These are phyloP conservation scores for Bombus picipes DNA, from an alignment of 1,140 invertebrate genomes.

Conservation along the genomic window DNA sequence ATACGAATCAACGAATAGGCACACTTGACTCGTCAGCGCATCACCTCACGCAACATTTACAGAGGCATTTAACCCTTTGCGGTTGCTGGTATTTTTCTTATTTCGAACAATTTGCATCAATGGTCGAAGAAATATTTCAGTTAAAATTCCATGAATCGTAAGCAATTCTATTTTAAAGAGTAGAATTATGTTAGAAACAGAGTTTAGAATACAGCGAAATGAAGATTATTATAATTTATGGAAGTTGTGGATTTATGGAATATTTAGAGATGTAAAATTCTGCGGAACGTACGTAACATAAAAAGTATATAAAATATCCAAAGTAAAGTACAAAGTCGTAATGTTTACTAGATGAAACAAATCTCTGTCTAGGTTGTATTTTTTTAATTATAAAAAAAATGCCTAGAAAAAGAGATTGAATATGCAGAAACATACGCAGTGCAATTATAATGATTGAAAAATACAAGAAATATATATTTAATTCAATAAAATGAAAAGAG, in stretches of 20 bases:
- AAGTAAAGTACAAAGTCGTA: neutral
- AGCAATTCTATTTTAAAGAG: neutral
- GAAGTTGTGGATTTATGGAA: neutral
- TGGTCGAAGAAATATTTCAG: neutral
- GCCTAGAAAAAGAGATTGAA: no score
- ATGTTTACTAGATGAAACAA: neutral
- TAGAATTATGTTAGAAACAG: neutral
- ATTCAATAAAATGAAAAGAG: no score
- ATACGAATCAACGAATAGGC: slow-evolving; percentile 60
- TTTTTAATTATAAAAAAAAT: no score
- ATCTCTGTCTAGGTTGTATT: no score
- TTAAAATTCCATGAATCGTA: neutral
- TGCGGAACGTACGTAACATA: neutral
- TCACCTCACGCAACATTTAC: slow-evolving; percentile 65
- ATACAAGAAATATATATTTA: no score
- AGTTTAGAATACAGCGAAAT: neutral
- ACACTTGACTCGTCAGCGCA: slow-evolving; percentile 71
- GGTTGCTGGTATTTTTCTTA: slow-evolving; percentile 11
- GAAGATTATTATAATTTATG: neutral
- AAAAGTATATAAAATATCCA: neutral
- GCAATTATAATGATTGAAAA: no score
- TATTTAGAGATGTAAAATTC: neutral
- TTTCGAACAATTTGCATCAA: neutral
- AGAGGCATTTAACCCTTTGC: slow-evolving; percentile 58
- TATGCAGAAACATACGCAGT: no score